A percentile compares a stretch with the other conserved stretches of the same genome.
phyloP scores from a whole-genome alignment of 2,888 invertebrate genomes.

The Amiota mariae region DNA sequence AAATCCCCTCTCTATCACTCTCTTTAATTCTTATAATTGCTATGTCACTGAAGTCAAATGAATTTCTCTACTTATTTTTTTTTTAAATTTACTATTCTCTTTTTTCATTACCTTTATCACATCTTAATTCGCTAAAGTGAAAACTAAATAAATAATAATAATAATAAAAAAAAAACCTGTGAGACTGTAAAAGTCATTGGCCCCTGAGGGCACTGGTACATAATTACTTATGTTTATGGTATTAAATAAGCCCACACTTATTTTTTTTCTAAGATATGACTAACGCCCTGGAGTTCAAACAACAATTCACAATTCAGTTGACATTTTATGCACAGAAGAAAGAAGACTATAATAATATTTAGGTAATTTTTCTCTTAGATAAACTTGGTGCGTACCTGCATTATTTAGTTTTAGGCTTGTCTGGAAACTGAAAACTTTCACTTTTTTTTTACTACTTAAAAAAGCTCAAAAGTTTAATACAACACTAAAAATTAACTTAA shows the following conservation, averaged over 20 bases:
- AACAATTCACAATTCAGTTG: neutral
- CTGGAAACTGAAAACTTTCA: too few species aligned
- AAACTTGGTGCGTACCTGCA: too few species aligned
- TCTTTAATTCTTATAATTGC: too few species aligned
- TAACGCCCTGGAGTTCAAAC: neutral
- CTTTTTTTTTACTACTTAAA: too few species aligned
- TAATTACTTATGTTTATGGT: neutral
- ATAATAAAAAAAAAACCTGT: constrained; percentile 34
- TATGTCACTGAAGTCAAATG: constrained; percentile 6
- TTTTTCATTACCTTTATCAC: constrained; percentile 33
- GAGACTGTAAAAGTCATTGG: constrained; percentile 46
- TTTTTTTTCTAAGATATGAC: neutral
- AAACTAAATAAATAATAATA: constrained; percentile 42
- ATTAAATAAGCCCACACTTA: constrained; percentile 44
- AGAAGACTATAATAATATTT: neutral
- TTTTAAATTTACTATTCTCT: neutral
- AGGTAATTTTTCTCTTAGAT: neutral
- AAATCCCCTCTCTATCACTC: too few species aligned
- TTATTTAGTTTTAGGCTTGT: too few species aligned
- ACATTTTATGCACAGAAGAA: neutral
- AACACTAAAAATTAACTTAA: too few species aligned
- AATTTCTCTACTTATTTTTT: constrained; percentile 50
- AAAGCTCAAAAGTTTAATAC: too few species aligned
- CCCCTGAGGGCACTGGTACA: constrained; percentile 33
- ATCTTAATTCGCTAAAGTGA: constrained; percentile 43